Evolutionary conservation across 2,888 invertebrate genomes (phyloP).

Genomic region (Tenthredo distinguenda): DNA sequence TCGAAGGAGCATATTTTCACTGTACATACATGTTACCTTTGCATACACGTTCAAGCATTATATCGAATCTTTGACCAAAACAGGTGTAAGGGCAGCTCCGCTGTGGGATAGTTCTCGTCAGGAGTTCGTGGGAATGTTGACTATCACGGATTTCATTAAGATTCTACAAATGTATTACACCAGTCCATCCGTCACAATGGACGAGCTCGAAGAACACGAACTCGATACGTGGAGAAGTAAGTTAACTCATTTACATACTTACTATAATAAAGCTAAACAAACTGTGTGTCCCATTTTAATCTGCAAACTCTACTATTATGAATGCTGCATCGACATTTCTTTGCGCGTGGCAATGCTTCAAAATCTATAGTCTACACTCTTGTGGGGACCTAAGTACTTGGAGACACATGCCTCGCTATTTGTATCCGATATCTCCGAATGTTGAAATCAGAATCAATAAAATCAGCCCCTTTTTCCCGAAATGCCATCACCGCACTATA

Average conservation of each 20-base stretch:
- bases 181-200: constrained; percentile 95
- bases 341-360: too few species aligned
- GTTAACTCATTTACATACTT: constrained; percentile 65
- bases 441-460: too few species aligned
- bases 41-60: constrained; percentile 61
- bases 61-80: constrained; percentile 25
- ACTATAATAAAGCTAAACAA: not conserved
- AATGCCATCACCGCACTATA: too few species aligned
- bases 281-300: not conserved
- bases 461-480: too few species aligned
- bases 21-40: too few species aligned
- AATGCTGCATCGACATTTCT: not conserved
- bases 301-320: not conserved
- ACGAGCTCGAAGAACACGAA: constrained; percentile 97
- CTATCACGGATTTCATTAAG: constrained; percentile 99
- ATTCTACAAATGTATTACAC: constrained; percentile 99
- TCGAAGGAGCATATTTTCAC: too few species aligned
- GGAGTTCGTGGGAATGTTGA: constrained; percentile 98
- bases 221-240: constrained; percentile 97
- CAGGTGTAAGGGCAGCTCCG: constrained; percentile 97
- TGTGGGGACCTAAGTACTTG: not conserved
- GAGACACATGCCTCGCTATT: too few species aligned
- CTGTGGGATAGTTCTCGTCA: constrained; percentile 97
- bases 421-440: too few species aligned
- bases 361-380: too few species aligned